Evolutionary conservation across 2,113 vertebrate species (phyloP), one percentile per base, ranked within the genome.

Genomic region (Apteryx mantelli): DNA sequence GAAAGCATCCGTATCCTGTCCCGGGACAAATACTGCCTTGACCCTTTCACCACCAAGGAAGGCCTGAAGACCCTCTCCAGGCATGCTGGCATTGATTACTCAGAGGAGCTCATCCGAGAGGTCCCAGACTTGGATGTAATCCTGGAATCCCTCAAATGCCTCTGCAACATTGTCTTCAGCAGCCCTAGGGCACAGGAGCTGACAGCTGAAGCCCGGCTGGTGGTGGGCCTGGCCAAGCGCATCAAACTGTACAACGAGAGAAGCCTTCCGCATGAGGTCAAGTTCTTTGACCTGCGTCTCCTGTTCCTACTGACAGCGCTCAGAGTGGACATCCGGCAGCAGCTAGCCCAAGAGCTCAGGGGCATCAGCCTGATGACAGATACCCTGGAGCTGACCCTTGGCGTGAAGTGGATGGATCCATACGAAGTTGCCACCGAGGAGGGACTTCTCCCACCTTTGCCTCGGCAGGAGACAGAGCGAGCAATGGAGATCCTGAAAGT

Each of bases 401-500:
- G 92, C 0, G 95, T 98, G 6, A 98, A 98, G 94, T 99, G 99
- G 99, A 73, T 98, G 12, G 98, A 98, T 74, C 97, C 98, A 5
- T 97, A 98, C 1, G 99, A 99, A 68, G 98, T 98, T 1, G 94
- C 88, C 2, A 94, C 97, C 0, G 96, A 91, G 8, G 98, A 97
- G 66, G 93, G 79, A 1, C 79, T 93, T 20, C 95, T 93, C 1
- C 89, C 97, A 0, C 98, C 97, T 15, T 96, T 99, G 58, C 98
- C 98, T 65, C 97, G 98, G 10, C 97, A 99, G 88, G 98, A 99
- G 96, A 98, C 98, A 0, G 99, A 99, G 91, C 96, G 98, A 17
- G 98, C 98, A 92, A 99, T 99, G 99, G 99, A 99, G 96, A 99
- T 99, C 90, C 98, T 99, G 78, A 99, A 99, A 97, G 99, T 99